A percentile compares a stretch with the other conserved stretches of the same genome.
Evolutionary conservation across 2,888 invertebrate species (phyloP).

Genomic region (Drosophila nr. fundita): DNA sequence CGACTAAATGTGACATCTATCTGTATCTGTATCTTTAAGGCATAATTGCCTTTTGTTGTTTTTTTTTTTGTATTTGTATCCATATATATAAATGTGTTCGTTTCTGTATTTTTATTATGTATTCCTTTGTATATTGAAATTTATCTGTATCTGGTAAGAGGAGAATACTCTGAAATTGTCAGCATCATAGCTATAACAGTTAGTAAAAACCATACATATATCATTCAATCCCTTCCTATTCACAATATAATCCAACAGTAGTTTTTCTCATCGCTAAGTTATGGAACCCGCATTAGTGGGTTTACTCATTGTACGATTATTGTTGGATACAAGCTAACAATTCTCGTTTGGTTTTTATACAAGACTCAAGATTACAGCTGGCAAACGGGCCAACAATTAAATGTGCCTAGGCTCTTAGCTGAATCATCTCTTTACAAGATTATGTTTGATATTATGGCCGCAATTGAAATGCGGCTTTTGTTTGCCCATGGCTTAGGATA

Average conservation of each 20-base stretch:
- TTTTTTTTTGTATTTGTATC: background rate
- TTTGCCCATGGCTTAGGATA: slow-evolving; percentile 43
- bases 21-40: background rate
- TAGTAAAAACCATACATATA: background rate
- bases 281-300: slow-evolving; percentile 27
- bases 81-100: background rate
- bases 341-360: slow-evolving; percentile 45
- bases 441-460: slow-evolving; percentile 56
- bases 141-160: background rate
- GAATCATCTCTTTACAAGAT: slow-evolving; percentile 44
- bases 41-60: no score
- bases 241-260: background rate
- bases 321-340: slow-evolving; percentile 48
- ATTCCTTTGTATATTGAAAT: background rate
- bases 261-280: slow-evolving; percentile 25
- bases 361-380: slow-evolving; percentile 20
- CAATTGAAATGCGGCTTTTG: slow-evolving; percentile 57
- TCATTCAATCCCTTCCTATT: background rate
- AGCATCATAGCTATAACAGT: background rate
- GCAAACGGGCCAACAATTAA: slow-evolving; percentile 41
- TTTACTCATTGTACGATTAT: slow-evolving; percentile 30
- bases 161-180: background rate
- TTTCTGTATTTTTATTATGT: background rate
- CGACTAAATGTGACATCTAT: background rate
- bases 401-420: slow-evolving; percentile 32